Conservation (phyloP, 2,113 vertebrate genomes). For the Alligator sinensis region DNA sequence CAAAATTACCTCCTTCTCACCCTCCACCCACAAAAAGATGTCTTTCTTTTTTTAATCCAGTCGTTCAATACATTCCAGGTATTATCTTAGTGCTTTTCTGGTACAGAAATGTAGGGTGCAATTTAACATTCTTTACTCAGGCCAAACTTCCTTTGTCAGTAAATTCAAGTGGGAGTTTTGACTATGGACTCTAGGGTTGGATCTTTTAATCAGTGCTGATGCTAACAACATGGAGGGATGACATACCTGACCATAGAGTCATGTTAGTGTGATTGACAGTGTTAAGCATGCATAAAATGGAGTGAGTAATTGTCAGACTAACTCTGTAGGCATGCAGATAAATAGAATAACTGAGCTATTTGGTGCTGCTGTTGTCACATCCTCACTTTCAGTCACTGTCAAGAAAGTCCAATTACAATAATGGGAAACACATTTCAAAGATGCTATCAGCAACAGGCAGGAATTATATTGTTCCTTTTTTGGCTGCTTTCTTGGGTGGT, state of each 20-base stretch:
- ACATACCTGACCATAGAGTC: not conserved
- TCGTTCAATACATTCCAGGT: accelerated
- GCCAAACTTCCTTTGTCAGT: not conserved
- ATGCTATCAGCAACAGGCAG: not conserved
- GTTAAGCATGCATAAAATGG: not conserved
- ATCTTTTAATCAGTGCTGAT: accelerated
- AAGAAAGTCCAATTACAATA: not conserved
- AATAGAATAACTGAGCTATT: accelerated
- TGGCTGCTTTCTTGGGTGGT: not conserved
- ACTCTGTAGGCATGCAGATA: not conserved
- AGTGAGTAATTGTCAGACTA: not conserved
- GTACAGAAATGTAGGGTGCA: not conserved
- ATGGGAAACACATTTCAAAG: not conserved
- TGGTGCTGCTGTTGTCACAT: not conserved
- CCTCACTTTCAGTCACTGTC: not conserved
- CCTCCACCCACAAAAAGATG: not conserved
- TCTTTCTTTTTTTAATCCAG: accelerated
- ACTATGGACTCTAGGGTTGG: not conserved
- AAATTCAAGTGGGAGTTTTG: not conserved
- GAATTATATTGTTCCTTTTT: not conserved
- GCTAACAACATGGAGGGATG: not conserved
- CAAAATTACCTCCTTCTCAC: not conserved
- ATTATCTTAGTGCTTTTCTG: not conserved
- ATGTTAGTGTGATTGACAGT: not conserved
- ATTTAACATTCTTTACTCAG: not conserved